Evolutionary conservation across 2,113 vertebrate genomes (phyloP).

Genomic region (Acinonyx jubatus): DNA sequence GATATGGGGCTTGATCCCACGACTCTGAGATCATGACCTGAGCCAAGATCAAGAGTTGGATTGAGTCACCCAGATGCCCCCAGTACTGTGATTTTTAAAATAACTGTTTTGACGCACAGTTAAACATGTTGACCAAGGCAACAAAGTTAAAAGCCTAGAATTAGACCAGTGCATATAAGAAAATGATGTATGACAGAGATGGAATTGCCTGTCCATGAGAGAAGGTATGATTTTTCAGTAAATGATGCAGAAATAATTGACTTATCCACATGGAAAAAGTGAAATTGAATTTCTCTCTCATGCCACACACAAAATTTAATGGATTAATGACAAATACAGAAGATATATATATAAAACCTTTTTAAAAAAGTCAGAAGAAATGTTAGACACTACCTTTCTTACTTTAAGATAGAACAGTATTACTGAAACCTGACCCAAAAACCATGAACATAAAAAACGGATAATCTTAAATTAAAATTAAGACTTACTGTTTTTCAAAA

Average conservation of each 20-base stretch:
- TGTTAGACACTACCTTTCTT: not conserved
- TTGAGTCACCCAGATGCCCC: not conserved
- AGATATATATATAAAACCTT: not conserved
- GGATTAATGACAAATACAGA: not conserved
- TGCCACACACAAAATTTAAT: not conserved
- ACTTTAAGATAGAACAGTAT: not conserved
- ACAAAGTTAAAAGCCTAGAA: not conserved
- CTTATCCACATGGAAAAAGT: slow-evolving; percentile 3
- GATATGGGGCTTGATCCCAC: too few relatives aligned
- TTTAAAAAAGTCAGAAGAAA: not conserved
- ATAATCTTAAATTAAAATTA: not conserved
- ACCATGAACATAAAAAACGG: not conserved
- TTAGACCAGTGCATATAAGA: not conserved
- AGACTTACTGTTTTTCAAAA: not conserved
- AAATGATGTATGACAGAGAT: not conserved
- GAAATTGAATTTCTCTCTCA: not conserved
- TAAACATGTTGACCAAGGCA: not conserved
- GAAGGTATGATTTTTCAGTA: not conserved
- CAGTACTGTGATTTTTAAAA: not conserved
- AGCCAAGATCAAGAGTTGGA: too few relatives aligned
- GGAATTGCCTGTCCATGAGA: not conserved
- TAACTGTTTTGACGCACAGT: not conserved
- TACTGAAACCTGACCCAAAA: not conserved
- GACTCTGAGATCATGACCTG: too few relatives aligned
- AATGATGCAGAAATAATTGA: slow-evolving; percentile 5